Evolutionary conservation across 2,113 vertebrate genomes (phyloP), one percentile per base, ranked within the genome.

Genomic region (Ornithorhynchus anatinus): DNA sequence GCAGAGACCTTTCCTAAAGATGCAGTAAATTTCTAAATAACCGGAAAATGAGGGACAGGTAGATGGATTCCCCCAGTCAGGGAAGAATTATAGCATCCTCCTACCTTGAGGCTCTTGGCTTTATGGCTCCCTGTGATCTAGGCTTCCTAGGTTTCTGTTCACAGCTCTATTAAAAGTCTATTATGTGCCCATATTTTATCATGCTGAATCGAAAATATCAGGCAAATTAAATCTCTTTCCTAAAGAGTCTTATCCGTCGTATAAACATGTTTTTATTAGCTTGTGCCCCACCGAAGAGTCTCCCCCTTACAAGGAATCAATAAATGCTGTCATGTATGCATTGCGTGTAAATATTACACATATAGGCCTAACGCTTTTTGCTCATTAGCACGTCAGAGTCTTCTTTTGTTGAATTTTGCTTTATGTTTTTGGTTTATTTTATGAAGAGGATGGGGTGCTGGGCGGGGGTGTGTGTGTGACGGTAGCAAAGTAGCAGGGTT

Each of bases 21-120:
- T 0, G 13, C 15, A 56, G 56, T 62, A 27, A 11, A 7, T 23
- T 29, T 77, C 75, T 74, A 81, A 75, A 75, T 75, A 79, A 31
- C 60, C 53, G 61, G 80, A 79, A 77, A 82, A 88, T 1, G 53
- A 69, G 75, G 88, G 68, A 43, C 0, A 32, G 59, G 58, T 7
- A 75, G 75, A 75, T 63, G 67, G 69, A 72, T 74, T 69, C 67
- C 42, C 29, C 0, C 2, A 53, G 53, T 1, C 67, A 57, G 65
- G 62, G 68, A 53, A 70, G 79, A 62, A 72, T 66, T 52, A 59
- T 20, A 54, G 42, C 22, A 67, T 64, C 72, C 29, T 50, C 65
- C 69, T 20, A 4, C 57, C 37, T 27, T 8, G n/a, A 9, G 68
- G 60, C 40, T 70, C 75, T 58, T 43, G 58, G 75, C 79, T 76